Evolutionary conservation across 2,797 vertebrate species (phyloP), one percentile per base, ranked within the genome.

Genomic region (Leptoclinus maculatus): DNA sequence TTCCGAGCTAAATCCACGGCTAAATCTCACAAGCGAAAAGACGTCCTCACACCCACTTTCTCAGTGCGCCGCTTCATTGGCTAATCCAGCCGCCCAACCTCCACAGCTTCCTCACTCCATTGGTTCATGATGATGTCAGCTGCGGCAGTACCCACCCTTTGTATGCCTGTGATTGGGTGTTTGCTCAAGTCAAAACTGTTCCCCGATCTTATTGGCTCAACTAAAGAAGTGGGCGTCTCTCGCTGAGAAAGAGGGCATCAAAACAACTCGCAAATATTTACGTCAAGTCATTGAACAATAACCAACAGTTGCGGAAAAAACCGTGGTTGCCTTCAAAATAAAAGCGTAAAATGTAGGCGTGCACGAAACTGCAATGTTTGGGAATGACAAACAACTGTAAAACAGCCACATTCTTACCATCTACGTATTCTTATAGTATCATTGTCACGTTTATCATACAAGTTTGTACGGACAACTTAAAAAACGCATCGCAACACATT

Each of bases 61-160:
- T 6, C 3, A 39, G 0, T 0, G 2, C 41, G 4, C 25, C 12
- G 4, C 13, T 2, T 71, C 32, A 92, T 92, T 94, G 91, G 93
- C 27, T 59, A 2, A 32, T 12, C 1, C 0, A 0, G 7, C 59
- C 25, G 56, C 83, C 93, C 90, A 83, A 34, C 93, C 94, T 87
- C 91, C 90, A 57, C 29, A 66, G 23, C 2, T 2, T 1, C 19
- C 17, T n/a, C 32, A 12, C 39, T 0, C 7, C 7, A 88, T 92
- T 90, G 87, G 87, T 59, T 73, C 0, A 63, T 9, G 85, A 91
- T 93, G 92, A 95, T 93, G 90, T 94, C 91, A 92, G 84, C 83
- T 87, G 86, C 19, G 16, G 16, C 34, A 16, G 43, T 0, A 0
- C n/a, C 82, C 81, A 71, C 66, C 82, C 66, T 7, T 19, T 5